phyloP scores from a whole-genome alignment of 2,113 vertebrate genomes.

The Spizaetus ornatus region DNA sequence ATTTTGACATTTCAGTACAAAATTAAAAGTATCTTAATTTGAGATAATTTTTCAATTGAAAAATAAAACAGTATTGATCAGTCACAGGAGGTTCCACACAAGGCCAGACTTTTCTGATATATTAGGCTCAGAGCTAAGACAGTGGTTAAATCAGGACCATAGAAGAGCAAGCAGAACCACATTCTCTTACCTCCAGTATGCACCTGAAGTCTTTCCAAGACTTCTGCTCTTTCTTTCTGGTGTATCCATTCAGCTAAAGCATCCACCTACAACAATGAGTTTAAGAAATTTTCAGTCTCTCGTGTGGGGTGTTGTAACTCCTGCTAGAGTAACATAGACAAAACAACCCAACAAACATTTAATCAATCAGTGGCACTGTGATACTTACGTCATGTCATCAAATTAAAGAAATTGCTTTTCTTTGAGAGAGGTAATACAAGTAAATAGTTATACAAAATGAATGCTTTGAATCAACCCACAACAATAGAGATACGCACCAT shows the following conservation, averaged over 20 bases:
- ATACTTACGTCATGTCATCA: background rate
- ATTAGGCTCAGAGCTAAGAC: background rate
- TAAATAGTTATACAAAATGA: background rate
- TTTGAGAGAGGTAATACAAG: background rate
- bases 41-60: background rate
- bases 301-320: fast-evolving
- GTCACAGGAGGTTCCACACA: background rate
- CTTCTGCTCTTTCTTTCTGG: background rate
- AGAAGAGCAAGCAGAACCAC: background rate
- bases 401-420: background rate
- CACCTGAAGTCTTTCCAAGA: background rate
- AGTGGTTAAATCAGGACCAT: background rate
- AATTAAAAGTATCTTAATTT: background rate
- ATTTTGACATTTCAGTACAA: background rate
- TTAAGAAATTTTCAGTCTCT: background rate
- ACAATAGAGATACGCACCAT: background rate
- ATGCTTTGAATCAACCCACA: background rate
- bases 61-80: background rate
- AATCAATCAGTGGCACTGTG: background rate
- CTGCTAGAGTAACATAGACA: background rate
- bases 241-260: background rate
- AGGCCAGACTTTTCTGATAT: background rate
- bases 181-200: background rate
- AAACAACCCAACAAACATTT: background rate
- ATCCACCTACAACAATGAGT: background rate